Evolutionary conservation across 2,113 vertebrate genomes (phyloP), one percentile per base, ranked within the genome.

Genomic region (Camelus bactrianus): DNA sequence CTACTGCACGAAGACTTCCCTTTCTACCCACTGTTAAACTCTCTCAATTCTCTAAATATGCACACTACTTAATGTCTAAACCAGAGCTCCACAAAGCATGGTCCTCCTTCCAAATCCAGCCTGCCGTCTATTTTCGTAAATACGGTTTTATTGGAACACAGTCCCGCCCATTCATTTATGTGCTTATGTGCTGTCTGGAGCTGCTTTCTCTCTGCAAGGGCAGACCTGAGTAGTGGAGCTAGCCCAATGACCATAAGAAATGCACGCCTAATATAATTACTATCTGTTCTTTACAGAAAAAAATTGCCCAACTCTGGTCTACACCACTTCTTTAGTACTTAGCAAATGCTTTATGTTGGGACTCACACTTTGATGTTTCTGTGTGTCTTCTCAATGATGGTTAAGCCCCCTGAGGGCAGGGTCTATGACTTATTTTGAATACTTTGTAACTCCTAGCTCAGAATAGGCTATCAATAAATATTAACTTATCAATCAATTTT

Each of bases 221-320:
- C 58, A 77, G 64, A 85, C 81, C 6, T 56, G 6, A 89, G n/a
- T 35, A 42, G 20, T 35, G 77, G 16, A 67, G 32, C 54, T 81
- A 24, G 54, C 16, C 62, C 87, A 89, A 28, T 94, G 13, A 87
- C n/a, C 19, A 32, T 19, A 62, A 28, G 87, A 50, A 5, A 52
- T 26, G 11, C 16, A 90, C 83, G 35, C 15, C 65, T 82, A 52
- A 70, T 67, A 81, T 81, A 62, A 89, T 82, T 81, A 76, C 32
- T 84, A 35, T 79, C 17, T 89, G 20, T 81, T 70, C 30, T 92
- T 89, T 79, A 89, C 20, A 82, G 46, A 93, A 89, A 70, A 76
- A 76, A 26, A 64, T 62, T 93, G 26, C 38, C n/a, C 17, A 73
- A 22, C 15, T 90, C 24, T 79, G 5, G 32, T n/a, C 76, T 62